A percentile compares a stretch with the other conserved stretches of the same genome.
phyloP scores from a whole-genome alignment of 2,113 vertebrate species.

The Sarotherodon lohbergeri region DNA sequence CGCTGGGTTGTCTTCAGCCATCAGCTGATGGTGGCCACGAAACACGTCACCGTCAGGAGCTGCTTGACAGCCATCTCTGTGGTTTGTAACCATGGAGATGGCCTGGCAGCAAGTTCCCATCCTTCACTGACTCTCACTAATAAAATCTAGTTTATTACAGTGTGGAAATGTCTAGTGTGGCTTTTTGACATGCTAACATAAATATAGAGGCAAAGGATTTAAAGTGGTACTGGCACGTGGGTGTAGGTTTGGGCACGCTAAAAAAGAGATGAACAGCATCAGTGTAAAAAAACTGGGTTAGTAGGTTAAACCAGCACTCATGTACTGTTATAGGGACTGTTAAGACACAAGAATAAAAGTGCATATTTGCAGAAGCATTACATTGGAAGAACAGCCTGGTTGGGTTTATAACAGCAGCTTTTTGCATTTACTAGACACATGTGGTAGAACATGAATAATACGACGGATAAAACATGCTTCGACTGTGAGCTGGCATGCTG shows the following conservation, averaged over 20 bases:
- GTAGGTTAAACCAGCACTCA: slow-evolving; percentile 27
- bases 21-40: slow-evolving; percentile 16
- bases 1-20: background rate
- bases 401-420: background rate
- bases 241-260: background rate
- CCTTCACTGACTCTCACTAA: slow-evolving; percentile 28
- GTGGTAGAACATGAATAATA: slow-evolving; percentile 6
- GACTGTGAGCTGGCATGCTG: background rate
- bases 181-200: slow-evolving; percentile 52
- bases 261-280: background rate
- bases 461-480: slow-evolving; percentile 11
- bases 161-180: slow-evolving; percentile 55
- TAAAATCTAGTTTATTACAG: slow-evolving; percentile 56
- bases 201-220: slow-evolving; percentile 42
- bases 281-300: slow-evolving; percentile 1
- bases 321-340: background rate
- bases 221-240: slow-evolving; percentile 37
- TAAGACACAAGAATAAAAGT: slow-evolving; percentile 1
- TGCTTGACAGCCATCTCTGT: slow-evolving; percentile 40
- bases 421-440: background rate
- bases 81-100: slow-evolving; percentile 42
- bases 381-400: background rate
- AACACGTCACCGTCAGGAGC: slow-evolving; percentile 16
- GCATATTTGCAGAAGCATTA: slow-evolving; percentile 1
- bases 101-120: slow-evolving; percentile 16